A percentile compares a stretch with the other conserved stretches of the same genome.
Conservation (phyloP, 2,888 invertebrate species). For the Lagria hirta region DNA sequence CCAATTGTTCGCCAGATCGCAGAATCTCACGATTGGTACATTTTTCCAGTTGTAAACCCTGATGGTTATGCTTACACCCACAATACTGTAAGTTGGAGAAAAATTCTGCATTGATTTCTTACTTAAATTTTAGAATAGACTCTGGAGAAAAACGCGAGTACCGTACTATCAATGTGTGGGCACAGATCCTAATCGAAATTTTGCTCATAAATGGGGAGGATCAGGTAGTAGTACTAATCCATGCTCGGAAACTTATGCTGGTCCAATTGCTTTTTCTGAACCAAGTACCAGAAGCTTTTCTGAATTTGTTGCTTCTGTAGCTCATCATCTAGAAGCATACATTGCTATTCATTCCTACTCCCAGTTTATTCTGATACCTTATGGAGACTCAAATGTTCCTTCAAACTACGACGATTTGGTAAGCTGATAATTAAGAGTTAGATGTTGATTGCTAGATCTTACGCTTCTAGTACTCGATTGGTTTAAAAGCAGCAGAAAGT, state of each 20-base stretch:
- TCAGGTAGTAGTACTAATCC: slow-evolving; percentile 59
- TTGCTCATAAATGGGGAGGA: slow-evolving; percentile 68
- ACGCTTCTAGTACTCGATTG: slow-evolving; percentile 42
- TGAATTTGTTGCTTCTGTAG: slow-evolving; percentile 55
- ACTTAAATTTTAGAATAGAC: slow-evolving; percentile 56
- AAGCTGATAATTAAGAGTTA: slow-evolving; percentile 34
- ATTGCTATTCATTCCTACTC: slow-evolving; percentile 74
- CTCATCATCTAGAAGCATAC: slow-evolving; percentile 55
- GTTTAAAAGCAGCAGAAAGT: slow-evolving; percentile 41
- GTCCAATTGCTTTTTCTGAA: slow-evolving; percentile 70
- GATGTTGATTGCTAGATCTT: background rate
- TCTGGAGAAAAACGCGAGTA: slow-evolving; percentile 71
- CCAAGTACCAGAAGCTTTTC: slow-evolving; percentile 62
- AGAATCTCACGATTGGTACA: slow-evolving; percentile 71
- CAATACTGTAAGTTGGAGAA: background rate
- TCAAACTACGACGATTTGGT: slow-evolving; percentile 63
- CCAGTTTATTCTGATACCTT: slow-evolving; percentile 69
- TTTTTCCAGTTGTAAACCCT: slow-evolving; percentile 72
- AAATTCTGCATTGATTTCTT: background rate
- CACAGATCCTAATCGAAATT: slow-evolving; percentile 78
- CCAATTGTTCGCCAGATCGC: slow-evolving; percentile 57
- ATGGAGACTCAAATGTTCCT: slow-evolving; percentile 64
- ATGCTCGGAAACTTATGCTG: slow-evolving; percentile 68
- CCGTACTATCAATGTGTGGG: slow-evolving; percentile 61
- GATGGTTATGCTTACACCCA: slow-evolving; percentile 74